These are phyloP conservation scores for Arvicanthis niloticus DNA, from an alignment of 2,113 vertebrate species.

Conservation along the genomic window DNA sequence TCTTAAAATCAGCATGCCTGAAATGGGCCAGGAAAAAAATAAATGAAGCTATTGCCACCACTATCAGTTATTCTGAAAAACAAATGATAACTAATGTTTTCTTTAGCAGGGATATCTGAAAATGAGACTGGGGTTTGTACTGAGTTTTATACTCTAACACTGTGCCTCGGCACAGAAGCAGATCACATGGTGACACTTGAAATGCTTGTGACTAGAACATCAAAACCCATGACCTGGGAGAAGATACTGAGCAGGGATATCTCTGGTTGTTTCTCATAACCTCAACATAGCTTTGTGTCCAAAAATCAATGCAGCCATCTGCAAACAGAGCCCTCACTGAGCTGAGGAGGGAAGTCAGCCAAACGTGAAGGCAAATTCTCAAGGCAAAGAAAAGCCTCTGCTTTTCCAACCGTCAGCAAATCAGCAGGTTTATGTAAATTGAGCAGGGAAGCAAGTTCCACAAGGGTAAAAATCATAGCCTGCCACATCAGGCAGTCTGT, in stretches of 20 bases:
- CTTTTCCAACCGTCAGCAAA: conserved; percentile 47
- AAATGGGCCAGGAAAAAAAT: conserved; percentile 64
- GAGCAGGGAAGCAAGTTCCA: conserved; percentile 14
- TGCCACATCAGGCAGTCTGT: conserved; percentile 49
- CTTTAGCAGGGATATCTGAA: conserved; percentile 29
- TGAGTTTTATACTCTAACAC: not conserved
- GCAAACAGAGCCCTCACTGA: conserved; percentile 77
- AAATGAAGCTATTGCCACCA: conserved; percentile 8
- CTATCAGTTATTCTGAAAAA: conserved; percentile 59
- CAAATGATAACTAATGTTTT: conserved; percentile 2
- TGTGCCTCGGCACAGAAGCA: not conserved
- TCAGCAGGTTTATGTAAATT: conserved; percentile 59
- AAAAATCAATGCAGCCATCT: conserved; percentile 84
- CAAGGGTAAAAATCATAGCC: conserved; percentile 64
- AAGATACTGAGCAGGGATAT: not conserved
- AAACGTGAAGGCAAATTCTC: conserved; percentile 38
- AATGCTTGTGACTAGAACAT: not conserved
- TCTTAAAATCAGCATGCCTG: conserved; percentile 59
- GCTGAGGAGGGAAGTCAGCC: not conserved
- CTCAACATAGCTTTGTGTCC: conserved; percentile 4
- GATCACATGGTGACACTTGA: not conserved
- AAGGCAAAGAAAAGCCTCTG: conserved; percentile 30
- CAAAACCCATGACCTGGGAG: not conserved
- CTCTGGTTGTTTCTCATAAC: conserved; percentile 22
- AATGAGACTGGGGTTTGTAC: conserved; percentile 18